phyloP scores from a whole-genome alignment of 2,888 invertebrate species.

The Pomacea canaliculata region DNA sequence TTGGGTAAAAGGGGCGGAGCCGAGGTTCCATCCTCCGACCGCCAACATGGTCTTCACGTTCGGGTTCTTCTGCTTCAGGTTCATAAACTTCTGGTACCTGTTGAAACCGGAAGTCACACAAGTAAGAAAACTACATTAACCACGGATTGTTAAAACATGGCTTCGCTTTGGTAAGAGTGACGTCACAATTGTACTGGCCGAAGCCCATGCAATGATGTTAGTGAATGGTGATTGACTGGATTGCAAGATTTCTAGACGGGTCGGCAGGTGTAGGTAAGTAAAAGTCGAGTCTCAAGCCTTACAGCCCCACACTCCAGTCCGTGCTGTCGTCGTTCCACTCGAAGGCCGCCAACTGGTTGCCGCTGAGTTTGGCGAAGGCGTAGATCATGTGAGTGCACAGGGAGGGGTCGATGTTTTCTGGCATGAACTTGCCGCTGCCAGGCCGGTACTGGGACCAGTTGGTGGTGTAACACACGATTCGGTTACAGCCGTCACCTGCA shows the following conservation, averaged over 20 bases:
- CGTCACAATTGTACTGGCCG: too few relatives aligned
- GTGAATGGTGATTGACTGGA: too few relatives aligned
- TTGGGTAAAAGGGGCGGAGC: conserved; percentile 74
- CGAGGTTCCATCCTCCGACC: conserved; percentile 95
- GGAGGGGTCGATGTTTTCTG: conserved; percentile 94
- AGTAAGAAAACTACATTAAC: too few relatives aligned
- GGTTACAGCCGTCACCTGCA: conserved; percentile 81
- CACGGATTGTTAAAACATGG: too few relatives aligned
- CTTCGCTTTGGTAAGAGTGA: too few relatives aligned
- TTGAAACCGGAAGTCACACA: too few relatives aligned
- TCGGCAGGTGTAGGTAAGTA: too few relatives aligned
- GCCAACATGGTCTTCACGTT: conserved; percentile 87
- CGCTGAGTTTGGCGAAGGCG: conserved; percentile 98
- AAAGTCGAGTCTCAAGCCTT: conserved; percentile 1
- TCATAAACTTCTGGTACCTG: conserved; percentile 74
- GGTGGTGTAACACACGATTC: conserved; percentile 86
- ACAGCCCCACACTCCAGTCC: conserved; percentile 36
- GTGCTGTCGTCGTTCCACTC: conserved; percentile 88
- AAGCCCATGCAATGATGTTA: too few relatives aligned
- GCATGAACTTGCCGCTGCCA: conserved; percentile 90
- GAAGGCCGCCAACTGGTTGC: conserved; percentile 90
- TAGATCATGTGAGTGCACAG: conserved; percentile 97
- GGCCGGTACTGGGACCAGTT: conserved; percentile 98
- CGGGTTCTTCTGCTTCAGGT: conserved; percentile 75
- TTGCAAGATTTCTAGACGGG: too few relatives aligned